A percentile compares a stretch with the other conserved stretches of the same genome.
These are phyloP conservation scores for Loxodonta africana DNA, from an alignment of 2,113 vertebrate species.

Conservation along the genomic window DNA sequence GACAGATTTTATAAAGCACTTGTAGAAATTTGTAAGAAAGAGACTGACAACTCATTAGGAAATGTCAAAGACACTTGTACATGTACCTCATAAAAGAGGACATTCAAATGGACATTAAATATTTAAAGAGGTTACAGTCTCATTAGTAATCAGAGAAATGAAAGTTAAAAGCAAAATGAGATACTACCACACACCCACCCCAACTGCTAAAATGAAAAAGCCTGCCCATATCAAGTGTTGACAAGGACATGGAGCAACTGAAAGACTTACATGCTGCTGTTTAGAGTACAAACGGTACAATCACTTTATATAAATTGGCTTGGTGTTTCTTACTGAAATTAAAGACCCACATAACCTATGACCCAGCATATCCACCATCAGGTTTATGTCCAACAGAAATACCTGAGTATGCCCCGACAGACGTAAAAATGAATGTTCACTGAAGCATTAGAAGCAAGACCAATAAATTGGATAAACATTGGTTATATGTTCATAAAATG, in stretches of 20 bases:
- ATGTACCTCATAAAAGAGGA: not conserved
- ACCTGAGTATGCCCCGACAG: too few relatives aligned
- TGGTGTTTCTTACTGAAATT: not conserved
- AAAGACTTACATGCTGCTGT: not conserved
- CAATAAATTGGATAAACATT: not conserved
- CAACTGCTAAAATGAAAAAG: not conserved
- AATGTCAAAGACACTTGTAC: not conserved
- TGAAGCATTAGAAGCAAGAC: not conserved
- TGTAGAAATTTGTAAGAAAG: not conserved
- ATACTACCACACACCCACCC: not conserved
- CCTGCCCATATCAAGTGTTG: not conserved
- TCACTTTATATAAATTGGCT: not conserved
- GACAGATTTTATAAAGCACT: not conserved
- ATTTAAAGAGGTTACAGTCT: not conserved
- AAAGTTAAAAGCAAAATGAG: slow-evolving; percentile 22
- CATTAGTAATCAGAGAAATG: not conserved
- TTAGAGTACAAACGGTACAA: not conserved
- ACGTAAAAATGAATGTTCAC: too few relatives aligned
- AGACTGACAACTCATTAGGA: not conserved
- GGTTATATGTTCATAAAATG: not conserved
- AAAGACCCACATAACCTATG: not conserved
- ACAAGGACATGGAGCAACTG: not conserved
- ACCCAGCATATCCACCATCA: not conserved
- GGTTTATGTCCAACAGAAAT: not conserved
- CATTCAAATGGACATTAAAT: not conserved